Base-by-base conservation (phyloP, 1,140 invertebrate species). In the Brachionus calyciflorus region DNA sequence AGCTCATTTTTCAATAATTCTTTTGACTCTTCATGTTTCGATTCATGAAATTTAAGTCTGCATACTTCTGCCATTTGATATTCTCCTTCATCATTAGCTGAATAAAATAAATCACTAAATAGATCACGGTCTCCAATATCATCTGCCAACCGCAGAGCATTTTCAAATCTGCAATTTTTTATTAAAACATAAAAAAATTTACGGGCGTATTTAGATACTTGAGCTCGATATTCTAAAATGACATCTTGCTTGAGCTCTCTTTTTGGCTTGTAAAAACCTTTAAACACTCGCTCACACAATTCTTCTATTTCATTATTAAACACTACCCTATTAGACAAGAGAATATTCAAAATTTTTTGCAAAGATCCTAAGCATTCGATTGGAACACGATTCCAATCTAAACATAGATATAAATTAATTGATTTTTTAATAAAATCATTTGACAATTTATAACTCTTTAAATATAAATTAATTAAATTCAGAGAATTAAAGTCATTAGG, bases 51-150 rank as follows among this genome's bases (percentile, higher is more conserved):
- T 65, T 65, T 65, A 14, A 65, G 19, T 44, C 60, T 19, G 10
- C 60, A 65, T 21, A 65, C 60, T 14, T 65, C 40, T 10, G 55
- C 55, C 4, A 60, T 10, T 33, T 60, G 28, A 60, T 24, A 19
- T 3, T 37, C 60, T 40, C 37, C 37, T 30, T 12, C 0, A 44
- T 65, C 60, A 26, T 26, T 30, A 46, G 37, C 33, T 10, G 19
- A 9, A 65, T 65, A 65, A 24, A 65, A 65, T 17, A 65, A 65
- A 37, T 65, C 60, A 41, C 44, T 65, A 44, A 65, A 65, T 19
- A 65, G 44, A 24, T 65, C 60, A 24, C 26, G 41, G 24, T 41
- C 44, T 19, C 40, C 40, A 19, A 65, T 30, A 24, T 65, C 60
- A 44, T 44, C 40, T 9, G 60, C 60, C 3, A 65, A 14, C 0